A percentile compares a stretch with the other conserved stretches of the same genome.
phyloP scores from a whole-genome alignment of 2,888 invertebrate genomes.

The Drepanosiphum platanoidis region DNA sequence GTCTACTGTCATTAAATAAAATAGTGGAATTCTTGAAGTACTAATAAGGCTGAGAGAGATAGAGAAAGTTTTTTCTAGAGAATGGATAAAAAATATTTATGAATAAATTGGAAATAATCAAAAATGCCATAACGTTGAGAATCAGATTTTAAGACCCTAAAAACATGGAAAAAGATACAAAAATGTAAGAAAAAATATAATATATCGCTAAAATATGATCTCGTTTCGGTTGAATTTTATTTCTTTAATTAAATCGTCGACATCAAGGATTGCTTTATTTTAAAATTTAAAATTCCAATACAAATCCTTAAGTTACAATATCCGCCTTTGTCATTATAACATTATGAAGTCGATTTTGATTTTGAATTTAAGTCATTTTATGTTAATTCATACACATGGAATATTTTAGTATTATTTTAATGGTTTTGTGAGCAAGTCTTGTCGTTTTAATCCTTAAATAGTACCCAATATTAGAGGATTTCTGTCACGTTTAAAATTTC shows the following conservation, averaged over 20 bases:
- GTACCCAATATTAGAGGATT: too few relatives aligned
- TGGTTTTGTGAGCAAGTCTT: too few relatives aligned
- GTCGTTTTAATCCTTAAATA: too few relatives aligned
- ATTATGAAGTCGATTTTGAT: too few relatives aligned
- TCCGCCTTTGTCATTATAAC: not conserved
- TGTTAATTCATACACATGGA: too few relatives aligned
- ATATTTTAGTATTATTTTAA: too few relatives aligned
- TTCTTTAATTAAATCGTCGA: not conserved
- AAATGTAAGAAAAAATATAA: not conserved
- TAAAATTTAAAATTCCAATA: not conserved
- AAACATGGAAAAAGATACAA: not conserved
- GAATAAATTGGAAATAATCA: not conserved
- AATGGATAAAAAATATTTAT: not conserved
- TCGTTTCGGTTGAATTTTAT: not conserved
- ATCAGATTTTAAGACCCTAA: not conserved
- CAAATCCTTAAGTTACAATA: not conserved
- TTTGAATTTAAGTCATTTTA: too few relatives aligned
- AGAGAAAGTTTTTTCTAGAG: not conserved
- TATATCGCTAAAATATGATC: not conserved
- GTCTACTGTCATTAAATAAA: not conserved
- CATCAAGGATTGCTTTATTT: not conserved
- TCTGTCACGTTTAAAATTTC: too few relatives aligned
- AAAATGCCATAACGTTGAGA: not conserved
- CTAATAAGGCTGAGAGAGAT: not conserved
- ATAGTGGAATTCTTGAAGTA: not conserved